These are phyloP conservation scores for Smithornis capensis DNA, from an alignment of 2,113 vertebrate species.

Conservation along the genomic window DNA sequence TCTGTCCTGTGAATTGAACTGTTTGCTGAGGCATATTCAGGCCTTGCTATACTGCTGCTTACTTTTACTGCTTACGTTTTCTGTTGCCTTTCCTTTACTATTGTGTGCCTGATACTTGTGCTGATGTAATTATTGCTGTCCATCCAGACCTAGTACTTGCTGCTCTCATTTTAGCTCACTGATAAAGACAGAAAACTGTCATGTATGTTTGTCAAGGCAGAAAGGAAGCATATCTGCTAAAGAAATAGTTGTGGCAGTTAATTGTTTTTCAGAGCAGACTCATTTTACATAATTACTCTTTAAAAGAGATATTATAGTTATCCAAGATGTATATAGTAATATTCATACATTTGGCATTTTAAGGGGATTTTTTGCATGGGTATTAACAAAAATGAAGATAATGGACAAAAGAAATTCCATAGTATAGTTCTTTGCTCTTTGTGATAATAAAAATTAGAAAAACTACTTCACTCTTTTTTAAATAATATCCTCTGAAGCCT, in stretches of 20 bases:
- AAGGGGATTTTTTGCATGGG: not conserved
- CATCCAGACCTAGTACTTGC: not conserved
- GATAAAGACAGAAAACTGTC: not conserved
- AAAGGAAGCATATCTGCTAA: not conserved
- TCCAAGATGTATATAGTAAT: not conserved
- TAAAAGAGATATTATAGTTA: not conserved
- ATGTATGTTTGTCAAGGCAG: not conserved
- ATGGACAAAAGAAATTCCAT: not conserved
- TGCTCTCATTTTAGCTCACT: not conserved
- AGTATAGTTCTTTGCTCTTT: not conserved
- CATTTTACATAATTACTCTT: not conserved
- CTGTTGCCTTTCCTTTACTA: not conserved
- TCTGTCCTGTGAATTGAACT: not conserved
- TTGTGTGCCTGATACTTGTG: not conserved
- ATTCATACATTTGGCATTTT: not conserved
- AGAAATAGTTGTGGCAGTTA: not conserved
- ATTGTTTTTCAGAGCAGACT: not conserved
- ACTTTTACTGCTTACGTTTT: accelerated
- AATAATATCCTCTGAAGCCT: not conserved
- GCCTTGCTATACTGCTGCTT: accelerated
- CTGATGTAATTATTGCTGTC: not conserved
- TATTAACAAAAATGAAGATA: not conserved
- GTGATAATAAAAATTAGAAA: not conserved
- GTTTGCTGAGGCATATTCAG: not conserved
- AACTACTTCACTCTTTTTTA: not conserved